phyloP scores from a whole-genome alignment of 2,888 invertebrate genomes.

The Proisotoma minuta region DNA sequence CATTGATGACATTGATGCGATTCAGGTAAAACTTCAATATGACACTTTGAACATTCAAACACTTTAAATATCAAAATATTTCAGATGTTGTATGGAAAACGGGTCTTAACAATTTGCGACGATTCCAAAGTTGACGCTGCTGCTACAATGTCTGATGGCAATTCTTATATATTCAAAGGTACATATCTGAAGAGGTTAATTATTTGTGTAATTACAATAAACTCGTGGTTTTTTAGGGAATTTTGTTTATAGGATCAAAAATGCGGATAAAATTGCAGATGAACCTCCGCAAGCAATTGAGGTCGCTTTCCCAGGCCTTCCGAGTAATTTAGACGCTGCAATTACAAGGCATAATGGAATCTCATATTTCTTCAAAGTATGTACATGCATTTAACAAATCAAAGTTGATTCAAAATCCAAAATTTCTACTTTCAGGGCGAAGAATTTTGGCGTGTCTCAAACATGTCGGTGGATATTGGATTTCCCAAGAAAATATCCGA shows the following conservation, averaged over 20 bases:
- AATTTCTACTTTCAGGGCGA: constrained; percentile 4
- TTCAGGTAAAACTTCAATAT: constrained; percentile 17
- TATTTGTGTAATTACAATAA: background rate
- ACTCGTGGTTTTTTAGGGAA: background rate
- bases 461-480: background rate
- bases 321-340: constrained; percentile 85
- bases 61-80: background rate
- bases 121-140: constrained; percentile 9
- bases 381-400: constrained; percentile 7
- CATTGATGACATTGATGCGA: constrained; percentile 25
- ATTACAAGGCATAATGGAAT: constrained; percentile 87
- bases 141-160: constrained; percentile 1
- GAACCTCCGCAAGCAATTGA: constrained; percentile 82
- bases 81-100: constrained; percentile 6
- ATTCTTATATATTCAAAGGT: constrained; percentile 8
- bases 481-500: constrained; percentile 12
- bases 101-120: constrained; percentile 4
- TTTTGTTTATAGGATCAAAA: constrained; percentile 53
- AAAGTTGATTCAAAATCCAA: too few species aligned
- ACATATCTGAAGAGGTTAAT: background rate
- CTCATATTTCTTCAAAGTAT: constrained; percentile 91
- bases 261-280: constrained; percentile 72
- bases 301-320: constrained; percentile 74
- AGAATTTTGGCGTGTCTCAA: constrained; percentile 6
- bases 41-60: background rate